Evolutionary conservation across 2,888 invertebrate species (phyloP), one percentile per base, ranked within the genome.

Genomic region (Diadromus collaris): DNA sequence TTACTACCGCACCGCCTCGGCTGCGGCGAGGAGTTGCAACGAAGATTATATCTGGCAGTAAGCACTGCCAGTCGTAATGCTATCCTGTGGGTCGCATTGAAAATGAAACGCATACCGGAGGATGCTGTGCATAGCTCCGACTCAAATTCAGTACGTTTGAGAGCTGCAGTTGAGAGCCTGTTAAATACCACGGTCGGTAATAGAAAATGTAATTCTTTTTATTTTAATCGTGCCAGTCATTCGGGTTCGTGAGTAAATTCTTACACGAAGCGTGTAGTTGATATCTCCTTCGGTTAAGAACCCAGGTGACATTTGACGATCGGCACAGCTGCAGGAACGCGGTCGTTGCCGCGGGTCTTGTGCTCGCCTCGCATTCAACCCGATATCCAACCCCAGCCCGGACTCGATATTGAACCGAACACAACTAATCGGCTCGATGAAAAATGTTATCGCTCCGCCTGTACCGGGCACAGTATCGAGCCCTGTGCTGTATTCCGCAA

Each of bases 41-140:
- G 60, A 61, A 41, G 29, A 56, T 56, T 29, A 68, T 27, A 54
- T 38, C 6, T 34, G 27, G 21, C 24, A 73, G 38, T 48, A 56
- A 72, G 13, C 41, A 27, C 56, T 41, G 21, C 34, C 6, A 38
- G 24, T 73, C 58, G 38, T 65, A 65, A 56, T 56, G 16, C 16
- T 27, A 27, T 56, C 2, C 56, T n/a, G 16, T n/a, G 16, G n/a
- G 56, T 56, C 16, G n/a, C 16, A 56, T n/a, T 7, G 16, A n/a
- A 29, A n/a, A 27, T 24, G 6, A 56, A 29, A 56, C 7, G 29
- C 1, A 16, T 13, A 6, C n/a, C 27, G 29, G 6, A 16, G 56
- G 2, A 56, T 56, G 16, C 27, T 7, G 5, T 13, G 16, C 27
- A 2, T n/a, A 16, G 24, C 54, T 27, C 16, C 13, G 27, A 54